A percentile compares a stretch with the other conserved stretches of the same genome.
These are phyloP conservation scores for Spisula subtruncata DNA, from an alignment of 2,888 invertebrate species.

Conservation along the genomic window DNA sequence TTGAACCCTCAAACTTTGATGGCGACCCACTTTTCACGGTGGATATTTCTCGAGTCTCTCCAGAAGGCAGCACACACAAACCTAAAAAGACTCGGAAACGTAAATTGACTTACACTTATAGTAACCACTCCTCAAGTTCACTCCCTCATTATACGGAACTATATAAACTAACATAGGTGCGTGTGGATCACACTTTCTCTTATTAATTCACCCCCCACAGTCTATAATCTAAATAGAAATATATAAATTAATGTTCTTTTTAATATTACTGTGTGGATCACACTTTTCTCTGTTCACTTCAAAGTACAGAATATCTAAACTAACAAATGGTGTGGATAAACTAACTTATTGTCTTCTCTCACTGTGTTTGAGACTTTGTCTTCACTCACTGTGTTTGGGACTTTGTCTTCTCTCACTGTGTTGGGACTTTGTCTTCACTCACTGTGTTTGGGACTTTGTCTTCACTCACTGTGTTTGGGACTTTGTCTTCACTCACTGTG, in stretches of 20 bases:
- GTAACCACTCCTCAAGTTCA: not conserved
- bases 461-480: no score
- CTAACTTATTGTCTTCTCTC: not conserved
- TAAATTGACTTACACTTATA: slow-evolving; percentile 26
- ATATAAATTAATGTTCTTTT: no score
- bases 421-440: no score
- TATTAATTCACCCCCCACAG: no score
- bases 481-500: no score
- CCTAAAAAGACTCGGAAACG: slow-evolving; percentile 46
- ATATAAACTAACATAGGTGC: not conserved
- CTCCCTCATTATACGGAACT: not conserved
- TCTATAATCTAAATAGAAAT: no score
- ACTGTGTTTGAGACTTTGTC: no score
- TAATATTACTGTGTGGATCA: no score
- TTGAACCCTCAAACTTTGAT: slow-evolving; percentile 55
- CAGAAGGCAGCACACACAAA: slow-evolving; percentile 10
- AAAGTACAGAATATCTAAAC: not conserved
- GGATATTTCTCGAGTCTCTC: slow-evolving; percentile 45
- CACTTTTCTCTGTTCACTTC: not conserved
- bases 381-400: no score
- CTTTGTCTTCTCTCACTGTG: no score
- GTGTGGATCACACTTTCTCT: not conserved
- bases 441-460: no score
- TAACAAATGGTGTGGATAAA: not conserved
- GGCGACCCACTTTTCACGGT: slow-evolving; percentile 60